Evolutionary conservation across 2,888 invertebrate species (phyloP), one percentile per base, ranked within the genome.

Genomic region (Strigamia crassipes): DNA sequence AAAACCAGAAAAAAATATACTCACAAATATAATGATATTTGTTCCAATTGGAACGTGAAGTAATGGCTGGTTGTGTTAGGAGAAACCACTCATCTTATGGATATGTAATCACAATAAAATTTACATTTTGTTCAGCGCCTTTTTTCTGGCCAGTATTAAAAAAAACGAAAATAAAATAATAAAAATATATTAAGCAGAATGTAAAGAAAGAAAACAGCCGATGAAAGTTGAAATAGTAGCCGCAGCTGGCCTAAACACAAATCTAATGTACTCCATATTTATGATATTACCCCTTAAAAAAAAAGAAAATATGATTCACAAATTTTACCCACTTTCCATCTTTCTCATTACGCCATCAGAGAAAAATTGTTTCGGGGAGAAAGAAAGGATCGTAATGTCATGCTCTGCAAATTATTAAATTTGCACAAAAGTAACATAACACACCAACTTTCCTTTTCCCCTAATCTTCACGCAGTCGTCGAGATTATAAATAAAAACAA

Each of bases 361-460:
- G 56, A 56, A 56, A 56, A n/a, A 56, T 56, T n/a, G 34, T 31
- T 77, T 0, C 3, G 8, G 78, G 38, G 18, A 18, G 56, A 18
- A 66, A 38, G 73, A 23, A 23, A 81, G 41, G 73, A 81, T 73
- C 66, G 73, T 81, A 81, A 81, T 42, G 81, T 81, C 81, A 73
- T 73, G 73, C 81, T 38, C 61, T 81, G 81, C 56, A 81, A 81
- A 81, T 81, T 81, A 81, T 81, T 81, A 81, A 81, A 81, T 81
- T 81, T 73, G 73, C 31, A 73, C 23, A 81, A 81, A 66, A 56
- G 56, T 56, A 56, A 56, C 56, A 56, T 56, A 56, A 56, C 56
- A 56, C 56, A 56, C 56, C 73, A 81, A 66, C 73, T 81, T 81
- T 46, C 79, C 42, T 42, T 42, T 34, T 38, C 18, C 41, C 42